Base-by-base conservation (phyloP, 2,797 vertebrate genomes). In the Tragopan temminckii region DNA sequence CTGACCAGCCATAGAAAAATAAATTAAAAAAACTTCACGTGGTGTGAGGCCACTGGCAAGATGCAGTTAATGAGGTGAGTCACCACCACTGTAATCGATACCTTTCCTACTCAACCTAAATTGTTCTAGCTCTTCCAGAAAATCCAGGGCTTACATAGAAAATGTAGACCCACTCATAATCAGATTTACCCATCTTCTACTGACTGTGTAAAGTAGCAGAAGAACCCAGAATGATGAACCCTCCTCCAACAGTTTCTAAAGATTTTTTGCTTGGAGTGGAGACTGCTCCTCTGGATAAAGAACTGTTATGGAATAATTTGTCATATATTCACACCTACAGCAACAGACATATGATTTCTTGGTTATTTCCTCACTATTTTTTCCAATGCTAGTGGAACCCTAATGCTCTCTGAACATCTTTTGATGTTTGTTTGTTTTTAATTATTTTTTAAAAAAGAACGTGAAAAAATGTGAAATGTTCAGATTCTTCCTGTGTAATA, bases 21-120 rank as follows among this genome's bases (percentile, higher is more conserved):
- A 88, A 91, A 89, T 91, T 75, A 13, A 3, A 90, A 79, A 35
- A 81, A 80, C 57, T 85, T 93, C 74, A 87, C 23, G 40, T 57
- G 72, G 69, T 80, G 58, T 80, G 66, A 87, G 57, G 43, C 48
- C 66, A 62, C n/a, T 0, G 3, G 43, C 79, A 79, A 90, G 77
- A 90, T 33, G 53, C 66, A 89, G 13, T 46, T 89, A 86, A 78
- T 72, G 48, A 93, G 53, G 59, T 74, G 64, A 94, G 68, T 87
- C 55, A 70, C 40, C 40, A 85, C 5, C 33, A 45, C 21, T 38
- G 50, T 59, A 68, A 58, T 57, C 66, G 42, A 38, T 24, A 71
- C 17, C 42, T 85, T 75, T 90, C 68, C 74, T 82, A 69, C 19
- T 71, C 66, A 84, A 36, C 11, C 40, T 53, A 13, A 42, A 8